Percentiles rank a stretch among this genome's conserved stretches.
Conservation (phyloP, 2,888 invertebrate species). For the Lasioglossum figueresi region DNA sequence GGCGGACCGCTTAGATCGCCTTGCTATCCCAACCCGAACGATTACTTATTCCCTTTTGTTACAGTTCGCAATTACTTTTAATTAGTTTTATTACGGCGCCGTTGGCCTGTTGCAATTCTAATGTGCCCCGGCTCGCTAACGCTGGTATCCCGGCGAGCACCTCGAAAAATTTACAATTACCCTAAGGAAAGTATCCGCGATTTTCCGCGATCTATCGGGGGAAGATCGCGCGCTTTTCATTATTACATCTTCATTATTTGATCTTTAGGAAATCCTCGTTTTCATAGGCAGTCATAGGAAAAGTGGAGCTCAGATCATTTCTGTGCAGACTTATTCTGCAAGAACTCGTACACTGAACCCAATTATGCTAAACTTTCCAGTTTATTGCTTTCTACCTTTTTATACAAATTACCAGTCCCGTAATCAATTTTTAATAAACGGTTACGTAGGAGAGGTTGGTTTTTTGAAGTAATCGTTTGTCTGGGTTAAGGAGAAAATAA, state of each 20-base stretch:
- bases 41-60: constrained; percentile 27
- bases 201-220: neutral
- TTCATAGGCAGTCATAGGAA: neutral
- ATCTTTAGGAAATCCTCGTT: neutral
- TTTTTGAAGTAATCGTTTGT: neutral
- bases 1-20: neutral
- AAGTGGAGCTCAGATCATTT: neutral
- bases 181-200: neutral
- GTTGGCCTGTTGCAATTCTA: neutral
- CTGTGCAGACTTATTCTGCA: neutral
- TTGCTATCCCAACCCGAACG: neutral
- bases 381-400: neutral
- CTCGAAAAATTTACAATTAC: neutral
- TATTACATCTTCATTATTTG: neutral
- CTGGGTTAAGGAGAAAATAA: too few relatives aligned
- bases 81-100: constrained; percentile 22
- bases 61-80: constrained; percentile 37
- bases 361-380: neutral
- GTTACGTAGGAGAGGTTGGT: too few relatives aligned
- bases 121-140: neutral
- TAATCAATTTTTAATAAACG: neutral
- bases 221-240: neutral
- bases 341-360: neutral
- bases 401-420: neutral
- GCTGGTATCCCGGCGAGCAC: neutral